Base-by-base conservation (phyloP, 2,888 invertebrate species). In the Spilosoma lubricipeda region DNA sequence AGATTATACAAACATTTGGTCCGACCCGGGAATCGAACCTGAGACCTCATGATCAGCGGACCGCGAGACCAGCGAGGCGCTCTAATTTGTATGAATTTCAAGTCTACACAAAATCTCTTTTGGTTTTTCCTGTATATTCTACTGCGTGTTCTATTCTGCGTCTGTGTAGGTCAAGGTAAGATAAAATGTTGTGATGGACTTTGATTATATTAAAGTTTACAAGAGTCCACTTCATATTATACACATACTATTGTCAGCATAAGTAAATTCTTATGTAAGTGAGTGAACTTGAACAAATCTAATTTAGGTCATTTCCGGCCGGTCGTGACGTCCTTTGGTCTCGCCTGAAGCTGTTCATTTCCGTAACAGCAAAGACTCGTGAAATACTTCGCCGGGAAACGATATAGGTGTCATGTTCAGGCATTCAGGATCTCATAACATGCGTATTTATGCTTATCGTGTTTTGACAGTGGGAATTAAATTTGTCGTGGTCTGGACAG, bases 221-320 rank as follows among this genome's bases (percentile, higher is more conserved):
- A 11, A 39, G 39, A 39, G 8, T 20, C 48, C 1, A 8, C 20
- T 5, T 52, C 15, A 20, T 52, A 52, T 52, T 20, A n/a, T 1
- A 59, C n/a, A n/a, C n/a, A n/a, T n/a, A n/a, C n/a, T n/a, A n/a
- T n/a, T n/a, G n/a, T 2, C 27, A 4, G 13, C 27, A 27, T 59
- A 59, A n/a, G 59, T 13, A 36, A 9, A 48, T 27, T 2, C 45
- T 45, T 18, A 70, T 27, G 63, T 64, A 27, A 64, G 71, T 48
- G 56, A 67, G 56, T 67, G 76, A 79, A 83, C 84, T 88, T 80
- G 87, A 87, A 85, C 85, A 85, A 85, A 91, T 86, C 88, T 89
- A 84, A 91, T 93, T 91, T 82, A 74, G 78, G 76, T 66, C 66
- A 78, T 81, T 88, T 93, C 93, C 93, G 90, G 90, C 56, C 48